Percentiles rank a stretch among this genome's conserved stretches.
phyloP scores from a whole-genome alignment of 2,797 vertebrate genomes.

The Morus bassanus region DNA sequence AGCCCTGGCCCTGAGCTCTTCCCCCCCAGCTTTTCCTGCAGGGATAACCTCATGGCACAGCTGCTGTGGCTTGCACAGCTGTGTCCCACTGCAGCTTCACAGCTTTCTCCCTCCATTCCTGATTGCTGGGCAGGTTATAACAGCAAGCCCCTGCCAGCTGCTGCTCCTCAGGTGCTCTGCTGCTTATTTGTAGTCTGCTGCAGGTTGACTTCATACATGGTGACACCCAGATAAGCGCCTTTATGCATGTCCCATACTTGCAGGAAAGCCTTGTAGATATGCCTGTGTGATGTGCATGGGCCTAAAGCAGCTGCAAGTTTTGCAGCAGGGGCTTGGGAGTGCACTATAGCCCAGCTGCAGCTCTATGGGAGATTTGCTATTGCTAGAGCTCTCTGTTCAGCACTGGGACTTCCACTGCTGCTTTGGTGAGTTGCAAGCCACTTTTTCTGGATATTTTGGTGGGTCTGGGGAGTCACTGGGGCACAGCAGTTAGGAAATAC shows the following conservation, averaged over 20 bases:
- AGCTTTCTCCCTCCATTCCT: background rate
- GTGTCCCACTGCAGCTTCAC: background rate
- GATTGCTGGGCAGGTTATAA: background rate
- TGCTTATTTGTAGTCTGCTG: background rate
- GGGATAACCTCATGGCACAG: background rate
- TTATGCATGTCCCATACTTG: rapidly evolving
- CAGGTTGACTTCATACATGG: rapidly evolving
- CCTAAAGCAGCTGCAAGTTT: background rate
- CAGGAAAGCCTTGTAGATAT: background rate
- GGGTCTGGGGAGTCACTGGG: background rate
- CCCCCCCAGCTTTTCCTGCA: background rate
- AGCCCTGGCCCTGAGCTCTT: background rate
- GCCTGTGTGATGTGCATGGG: rapidly evolving
- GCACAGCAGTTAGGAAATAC: background rate
- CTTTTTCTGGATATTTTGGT: rapidly evolving
- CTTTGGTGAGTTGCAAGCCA: background rate
- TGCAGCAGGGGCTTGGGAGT: background rate
- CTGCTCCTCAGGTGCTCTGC: rapidly evolving
- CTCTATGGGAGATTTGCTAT: rapidly evolving
- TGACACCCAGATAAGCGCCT: rapidly evolving
- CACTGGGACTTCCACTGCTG: rapidly evolving
- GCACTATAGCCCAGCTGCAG: rapidly evolving
- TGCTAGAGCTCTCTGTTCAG: background rate
- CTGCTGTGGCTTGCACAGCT: background rate
- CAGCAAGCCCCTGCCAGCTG: rapidly evolving